Percentiles rank a stretch among this genome's conserved stretches.
These are phyloP conservation scores for Eulemur mongoz DNA, from an alignment of 2,797 vertebrate species.

Conservation along the genomic window DNA sequence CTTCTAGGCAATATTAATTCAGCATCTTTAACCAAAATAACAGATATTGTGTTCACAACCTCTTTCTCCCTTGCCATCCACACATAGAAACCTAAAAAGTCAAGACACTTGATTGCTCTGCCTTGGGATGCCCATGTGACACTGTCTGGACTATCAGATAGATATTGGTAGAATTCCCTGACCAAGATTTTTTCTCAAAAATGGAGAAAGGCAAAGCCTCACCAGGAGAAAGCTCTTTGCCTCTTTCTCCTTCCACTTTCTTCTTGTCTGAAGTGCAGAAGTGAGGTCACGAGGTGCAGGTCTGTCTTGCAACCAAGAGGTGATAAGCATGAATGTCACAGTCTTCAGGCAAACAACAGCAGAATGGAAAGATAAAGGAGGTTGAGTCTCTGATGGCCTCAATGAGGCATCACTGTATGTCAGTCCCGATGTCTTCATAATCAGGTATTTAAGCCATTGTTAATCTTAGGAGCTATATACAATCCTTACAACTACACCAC, in stretches of 20 bases:
- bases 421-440: background rate
- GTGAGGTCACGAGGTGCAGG: accelerated
- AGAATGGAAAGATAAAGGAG: background rate
- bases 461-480: background rate
- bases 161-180: background rate
- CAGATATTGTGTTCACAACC: background rate
- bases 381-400: background rate
- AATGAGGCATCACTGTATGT: background rate
- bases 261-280: background rate
- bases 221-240: background rate
- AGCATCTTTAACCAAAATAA: slow-evolving; percentile 61
- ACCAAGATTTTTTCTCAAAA: background rate
- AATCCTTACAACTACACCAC: background rate
- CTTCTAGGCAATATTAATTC: slow-evolving; percentile 57
- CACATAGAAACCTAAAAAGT: background rate
- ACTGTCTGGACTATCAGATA: background rate
- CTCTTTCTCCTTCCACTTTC: background rate
- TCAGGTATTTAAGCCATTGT: background rate
- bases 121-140: background rate
- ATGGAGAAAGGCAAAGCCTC: background rate
- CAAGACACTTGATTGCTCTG: background rate
- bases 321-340: background rate
- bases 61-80: background rate
- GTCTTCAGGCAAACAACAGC: background rate
- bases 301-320: background rate